A percentile compares a stretch with the other conserved stretches of the same genome.
Evolutionary conservation across 2,888 invertebrate genomes (phyloP).

Genomic region (Eupithecia inturbata): DNA sequence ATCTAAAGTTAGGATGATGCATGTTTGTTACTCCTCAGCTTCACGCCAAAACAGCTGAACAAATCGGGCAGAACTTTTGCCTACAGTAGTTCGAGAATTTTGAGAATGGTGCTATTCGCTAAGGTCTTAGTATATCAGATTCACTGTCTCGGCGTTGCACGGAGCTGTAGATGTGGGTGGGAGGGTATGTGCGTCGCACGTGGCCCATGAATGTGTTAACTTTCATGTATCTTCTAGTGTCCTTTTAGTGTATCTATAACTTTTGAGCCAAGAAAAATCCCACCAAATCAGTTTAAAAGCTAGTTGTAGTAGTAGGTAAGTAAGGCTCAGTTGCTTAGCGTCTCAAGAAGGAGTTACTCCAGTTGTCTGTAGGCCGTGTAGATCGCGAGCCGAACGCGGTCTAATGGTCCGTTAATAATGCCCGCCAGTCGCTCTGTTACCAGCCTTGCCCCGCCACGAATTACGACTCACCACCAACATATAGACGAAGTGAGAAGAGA

Average conservation of each 20-base stretch:
- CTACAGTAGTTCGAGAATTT: neutral
- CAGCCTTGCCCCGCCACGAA: conserved; percentile 66
- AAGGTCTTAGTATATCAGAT: too few species aligned
- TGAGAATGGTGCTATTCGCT: neutral
- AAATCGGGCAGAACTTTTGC: neutral
- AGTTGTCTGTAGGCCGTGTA: conserved; percentile 38
- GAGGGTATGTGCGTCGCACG: too few species aligned
- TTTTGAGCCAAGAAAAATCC: neutral
- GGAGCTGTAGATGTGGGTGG: too few species aligned
- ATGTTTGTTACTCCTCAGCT: neutral
- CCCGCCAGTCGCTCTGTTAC: conserved; percentile 71
- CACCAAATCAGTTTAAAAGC: too few species aligned
- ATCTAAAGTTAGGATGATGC: neutral
- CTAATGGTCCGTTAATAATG: conserved; percentile 80
- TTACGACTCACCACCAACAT: conserved; percentile 56
- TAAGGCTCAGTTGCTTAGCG: neutral
- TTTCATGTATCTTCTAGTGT: too few species aligned
- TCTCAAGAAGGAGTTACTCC: neutral
- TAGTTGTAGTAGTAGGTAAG: neutral
- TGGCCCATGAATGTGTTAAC: neutral
- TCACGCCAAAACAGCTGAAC: neutral
- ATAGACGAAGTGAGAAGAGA: neutral
- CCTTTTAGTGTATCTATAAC: neutral
- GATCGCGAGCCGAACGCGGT: conserved; percentile 69
- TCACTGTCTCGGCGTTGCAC: too few species aligned